Base-by-base conservation (phyloP, 2,888 invertebrate species). In the Drosophila kuntzei region DNA sequence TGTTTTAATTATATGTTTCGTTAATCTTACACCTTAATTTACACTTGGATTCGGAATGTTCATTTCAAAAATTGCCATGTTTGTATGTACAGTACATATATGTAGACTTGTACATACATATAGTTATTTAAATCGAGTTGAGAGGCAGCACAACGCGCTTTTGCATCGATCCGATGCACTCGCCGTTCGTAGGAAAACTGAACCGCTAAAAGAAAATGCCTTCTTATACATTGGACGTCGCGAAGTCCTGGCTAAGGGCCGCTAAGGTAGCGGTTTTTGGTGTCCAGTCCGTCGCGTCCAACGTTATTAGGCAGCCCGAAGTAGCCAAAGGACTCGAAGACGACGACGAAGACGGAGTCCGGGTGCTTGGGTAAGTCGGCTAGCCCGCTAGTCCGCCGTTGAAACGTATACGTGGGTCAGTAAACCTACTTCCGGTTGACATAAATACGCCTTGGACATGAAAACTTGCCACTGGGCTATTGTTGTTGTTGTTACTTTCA, bases 381-480 rank as follows among this genome's bases (percentile, higher is more conserved):
- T 47, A 27, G 51, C 47, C 43, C 54, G 64, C 47, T 47, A 27
- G 51, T 44, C 43, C 54, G 64, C 50, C 61, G 73, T 39, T 71
- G 71, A 89, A 82, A 90, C 80, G 83, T 76, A 90, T 90, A 91
- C 91, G 91, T 91, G 92, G 92, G 92, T 92, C 92, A 92, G 92
- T 92, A 92, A 92, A 92, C 92, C 91, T 90, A 91, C 91, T 92
- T 92, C 92, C 92, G 92, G 91, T 91, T 92, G 91, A 91, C 92
- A 92, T 92, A 92, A 92, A 92, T 92, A 92, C 91, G 90, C 90
- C 90, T 91, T 91, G 92, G 92, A 92, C 92, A 92, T 92, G 92
- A 93, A 89, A 92, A 92, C 86, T 80, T 89, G 86, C 87, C 77
- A 80, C 76, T 79, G 79, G 64, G 62, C 68, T 73, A 44, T 50